Evolutionary conservation across 2,797 vertebrate genomes (phyloP), one percentile per base, ranked within the genome.

Genomic region (Emydoidea blandingii): DNA sequence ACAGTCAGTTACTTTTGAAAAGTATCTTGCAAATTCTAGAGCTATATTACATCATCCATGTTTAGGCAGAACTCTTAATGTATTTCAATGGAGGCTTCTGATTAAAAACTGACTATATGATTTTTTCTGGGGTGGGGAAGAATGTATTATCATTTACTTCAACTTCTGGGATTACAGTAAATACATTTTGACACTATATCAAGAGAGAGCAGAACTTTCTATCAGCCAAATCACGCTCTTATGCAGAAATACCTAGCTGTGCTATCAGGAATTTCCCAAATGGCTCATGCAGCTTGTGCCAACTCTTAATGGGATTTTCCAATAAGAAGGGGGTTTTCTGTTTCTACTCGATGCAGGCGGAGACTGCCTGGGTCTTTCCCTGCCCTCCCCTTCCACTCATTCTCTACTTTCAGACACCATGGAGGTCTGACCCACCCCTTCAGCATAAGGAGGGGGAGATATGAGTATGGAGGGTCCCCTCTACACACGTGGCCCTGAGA

Each of bases 211-310:
- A 90, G 19, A 81, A 90, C 0, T 12, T 47, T 78, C 23, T 16
- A 47, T 78, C 74, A 49, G 15, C 6, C 41, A 78, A 31, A 44
- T 78, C 74, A 78, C 12, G 3, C 74, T 27, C 12, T 78, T 49
- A 49, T 78, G 74, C 14, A 78, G 74, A 78, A 78, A 47, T 31
- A 78, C 47, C 25, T 0, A 0, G 89, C 65, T 16, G 56, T 18
- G 57, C 52, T 59, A 57, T 25, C n/a, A 78, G 62, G 91, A 72
- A 94, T 5, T 92, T 96, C 53, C 89, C 95, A 83, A 44, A 19
- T 21, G 14, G 16, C 91, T 12, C 59, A 54, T 82, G 27, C 5
- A 88, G 54, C 18, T 68, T 52, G 25, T 50, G 56, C 31, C 2
- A 0, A 49, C 62, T 49, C n/a, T 59, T 0, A 0, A 4, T 8